Conservation (phyloP, 2,113 vertebrate species). For the Pelecanoides urinatrix region DNA sequence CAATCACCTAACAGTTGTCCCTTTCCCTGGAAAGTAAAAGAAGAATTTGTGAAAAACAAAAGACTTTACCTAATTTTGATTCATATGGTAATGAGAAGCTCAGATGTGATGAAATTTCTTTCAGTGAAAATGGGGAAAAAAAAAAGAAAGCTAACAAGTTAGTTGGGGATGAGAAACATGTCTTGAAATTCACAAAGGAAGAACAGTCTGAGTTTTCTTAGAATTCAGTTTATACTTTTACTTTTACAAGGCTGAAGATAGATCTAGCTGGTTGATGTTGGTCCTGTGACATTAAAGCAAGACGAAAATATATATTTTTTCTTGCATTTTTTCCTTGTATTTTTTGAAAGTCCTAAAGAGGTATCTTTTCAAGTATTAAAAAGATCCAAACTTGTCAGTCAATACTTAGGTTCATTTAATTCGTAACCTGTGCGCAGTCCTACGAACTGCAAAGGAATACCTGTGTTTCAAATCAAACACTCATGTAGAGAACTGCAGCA, state of each 20-base stretch:
- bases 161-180: background rate
- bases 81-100: background rate
- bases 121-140: background rate
- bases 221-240: background rate
- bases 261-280: background rate
- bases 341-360: background rate
- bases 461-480: background rate
- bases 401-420: background rate
- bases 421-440: fast-evolving
- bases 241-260: background rate
- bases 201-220: background rate
- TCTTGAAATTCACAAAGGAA: background rate
- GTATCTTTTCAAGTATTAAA: background rate
- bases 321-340: background rate
- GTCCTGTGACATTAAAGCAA: background rate
- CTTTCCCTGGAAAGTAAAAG: background rate
- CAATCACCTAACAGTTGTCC: background rate
- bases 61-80: too few species aligned
- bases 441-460: background rate
- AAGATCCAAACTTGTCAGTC: background rate
- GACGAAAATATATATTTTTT: background rate
- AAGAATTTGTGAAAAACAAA: background rate
- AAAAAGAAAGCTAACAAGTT: background rate
- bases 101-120: background rate
- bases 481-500: background rate